Evolutionary conservation across 2,113 vertebrate genomes (phyloP), one percentile per base, ranked within the genome.

Genomic region (Cololabis saira): DNA sequence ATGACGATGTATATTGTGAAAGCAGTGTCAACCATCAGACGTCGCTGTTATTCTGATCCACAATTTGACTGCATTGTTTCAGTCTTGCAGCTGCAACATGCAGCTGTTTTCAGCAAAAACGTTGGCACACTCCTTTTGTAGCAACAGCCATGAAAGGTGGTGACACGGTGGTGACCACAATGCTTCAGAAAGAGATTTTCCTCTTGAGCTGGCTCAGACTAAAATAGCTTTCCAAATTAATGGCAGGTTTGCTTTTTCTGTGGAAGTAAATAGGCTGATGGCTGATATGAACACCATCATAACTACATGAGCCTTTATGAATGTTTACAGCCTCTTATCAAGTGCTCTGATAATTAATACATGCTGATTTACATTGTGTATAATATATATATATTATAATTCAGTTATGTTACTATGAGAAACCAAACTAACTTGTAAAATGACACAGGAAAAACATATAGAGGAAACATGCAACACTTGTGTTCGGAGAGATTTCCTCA

Each of bases 401-500:
- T 67, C 27, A 19, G 17, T 24, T 50, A 18, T 43, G 3, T 30
- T 13, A 71, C 21, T 61, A 14, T 67, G 0, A 22, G n/a, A n/a
- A 40, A 3, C n/a, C 3, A 13, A 37, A 37, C 33, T 37, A 37
- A 37, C 33, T 37, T 37, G 33, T 37, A 11, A 37, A 37, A 6
- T 54, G n/a, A 5, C 4, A 37, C 9, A 18, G n/a, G n/a, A 27
- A 10, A 45, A 24, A 33, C 12, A 37, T 0, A 18, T 14, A 18
- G 12, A 24, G 1, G 13, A 12, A 45, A 21, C 57, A 58, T 67
- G 47, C 1, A 44, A 17, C 52, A 48, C 59, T 41, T 18, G 53
- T 66, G 45, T 42, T 73, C 45, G 43, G 49, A 15, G 45, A 17
- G 7, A 55, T 74, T 70, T 33, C 77, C 63, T 70, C 44, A 18